These are phyloP conservation scores for Perizoma flavofasciatum DNA, from an alignment of 2,888 invertebrate genomes.

Conservation along the genomic window DNA sequence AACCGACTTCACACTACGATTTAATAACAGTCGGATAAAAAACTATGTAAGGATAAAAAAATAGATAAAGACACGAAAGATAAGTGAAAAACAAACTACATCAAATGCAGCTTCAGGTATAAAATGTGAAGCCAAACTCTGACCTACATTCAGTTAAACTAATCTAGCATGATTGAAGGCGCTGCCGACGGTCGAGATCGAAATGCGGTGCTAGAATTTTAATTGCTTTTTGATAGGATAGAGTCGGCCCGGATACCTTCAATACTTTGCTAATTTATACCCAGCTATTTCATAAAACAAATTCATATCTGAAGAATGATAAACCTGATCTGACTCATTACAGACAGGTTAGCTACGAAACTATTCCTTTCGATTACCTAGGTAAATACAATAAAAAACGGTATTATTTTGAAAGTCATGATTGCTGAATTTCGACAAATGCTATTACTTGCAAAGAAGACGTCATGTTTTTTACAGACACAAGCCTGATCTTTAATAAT, in stretches of 20 bases:
- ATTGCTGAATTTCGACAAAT: too few relatives aligned
- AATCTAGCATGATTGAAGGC: constrained; percentile 61
- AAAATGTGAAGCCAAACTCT: constrained; percentile 58
- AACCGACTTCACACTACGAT: too few relatives aligned
- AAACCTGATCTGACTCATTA: not conserved
- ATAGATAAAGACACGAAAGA: too few relatives aligned
- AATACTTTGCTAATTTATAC: constrained; percentile 23
- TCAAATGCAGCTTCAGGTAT: constrained; percentile 36
- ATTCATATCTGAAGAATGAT: constrained; percentile 1
- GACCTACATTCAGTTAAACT: constrained; percentile 65
- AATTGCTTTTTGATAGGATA: constrained; percentile 57
- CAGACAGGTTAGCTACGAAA: not conserved
- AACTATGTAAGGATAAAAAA: too few relatives aligned
- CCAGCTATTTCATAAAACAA: constrained; percentile 3
- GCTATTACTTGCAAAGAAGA: too few relatives aligned
- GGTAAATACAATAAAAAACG: not conserved
- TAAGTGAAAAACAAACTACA: too few relatives aligned
- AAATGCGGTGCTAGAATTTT: constrained; percentile 66
- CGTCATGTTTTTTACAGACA: too few relatives aligned
- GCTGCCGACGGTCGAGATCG: constrained; percentile 50
- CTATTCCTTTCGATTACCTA: too few relatives aligned
- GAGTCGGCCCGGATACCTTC: constrained; percentile 26
- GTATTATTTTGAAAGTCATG: too few relatives aligned
- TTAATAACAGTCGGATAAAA: too few relatives aligned
- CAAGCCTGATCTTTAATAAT: too few relatives aligned